Percentiles rank a stretch among this genome's conserved stretches.
Evolutionary conservation across 2,888 invertebrate species (phyloP).

Genomic region (Rotaria socialis): DNA sequence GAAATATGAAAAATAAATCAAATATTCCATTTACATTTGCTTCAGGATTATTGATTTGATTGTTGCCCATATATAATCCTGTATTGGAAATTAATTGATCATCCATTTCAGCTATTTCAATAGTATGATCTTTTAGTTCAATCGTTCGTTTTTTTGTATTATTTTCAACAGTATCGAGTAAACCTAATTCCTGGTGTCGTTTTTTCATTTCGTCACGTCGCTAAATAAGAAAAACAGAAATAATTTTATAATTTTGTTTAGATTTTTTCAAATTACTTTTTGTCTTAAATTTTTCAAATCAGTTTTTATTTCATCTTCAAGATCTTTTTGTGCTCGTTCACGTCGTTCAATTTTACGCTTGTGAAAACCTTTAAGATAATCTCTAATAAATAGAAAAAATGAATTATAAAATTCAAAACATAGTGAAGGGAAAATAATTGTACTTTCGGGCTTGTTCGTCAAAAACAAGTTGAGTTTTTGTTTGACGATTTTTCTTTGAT

Average conservation of each 20-base stretch:
- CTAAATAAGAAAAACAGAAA: neutral
- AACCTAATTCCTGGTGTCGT: slow-evolving; percentile 8
- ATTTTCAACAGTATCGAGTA: slow-evolving; percentile 25
- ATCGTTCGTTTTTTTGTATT: slow-evolving; percentile 4
- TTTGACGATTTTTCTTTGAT: slow-evolving; percentile 24
- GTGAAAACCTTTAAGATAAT: slow-evolving; percentile 19
- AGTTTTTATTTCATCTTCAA: slow-evolving; percentile 11
- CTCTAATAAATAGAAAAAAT: neutral
- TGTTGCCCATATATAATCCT: neutral
- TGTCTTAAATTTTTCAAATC: slow-evolving; percentile 29
- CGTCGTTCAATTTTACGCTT: slow-evolving; percentile 5
- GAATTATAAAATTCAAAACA: neutral
- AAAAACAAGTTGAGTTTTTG: slow-evolving; percentile 7
- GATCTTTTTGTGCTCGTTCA: slow-evolving; percentile 26
- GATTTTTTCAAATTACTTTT: neutral
- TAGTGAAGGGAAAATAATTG: too few species aligned
- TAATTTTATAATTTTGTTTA: neutral
- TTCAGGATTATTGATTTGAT: neutral
- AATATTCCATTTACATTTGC: neutral
- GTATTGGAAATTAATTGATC: slow-evolving; percentile 3
- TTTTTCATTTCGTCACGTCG: slow-evolving; percentile 25
- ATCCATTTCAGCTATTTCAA: slow-evolving; percentile 3
- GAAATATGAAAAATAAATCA: neutral
- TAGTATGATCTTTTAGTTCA: slow-evolving; percentile 8
- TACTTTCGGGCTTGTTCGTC: slow-evolving; percentile 35